Evolutionary conservation across 2,888 invertebrate genomes (phyloP).

Genomic region (Lissonota sp.): DNA sequence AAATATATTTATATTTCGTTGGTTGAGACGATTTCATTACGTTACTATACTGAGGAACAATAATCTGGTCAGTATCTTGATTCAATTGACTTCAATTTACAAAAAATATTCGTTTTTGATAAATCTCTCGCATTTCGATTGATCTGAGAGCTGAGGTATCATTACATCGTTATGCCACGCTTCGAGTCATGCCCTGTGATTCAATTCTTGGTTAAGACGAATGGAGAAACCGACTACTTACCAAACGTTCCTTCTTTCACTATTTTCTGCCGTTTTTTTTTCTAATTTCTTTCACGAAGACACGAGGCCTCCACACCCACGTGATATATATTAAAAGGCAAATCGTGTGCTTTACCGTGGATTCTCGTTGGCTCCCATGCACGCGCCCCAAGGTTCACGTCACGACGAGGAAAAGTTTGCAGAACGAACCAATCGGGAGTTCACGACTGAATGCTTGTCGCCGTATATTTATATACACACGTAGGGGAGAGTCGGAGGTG

Average conservation of each 20-base stretch:
- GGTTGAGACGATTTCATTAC: no score
- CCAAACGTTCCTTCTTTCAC: not conserved
- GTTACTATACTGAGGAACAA: no score
- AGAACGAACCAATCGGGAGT: slow-evolving; percentile 24
- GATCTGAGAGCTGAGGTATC: not conserved
- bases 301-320: slow-evolving; percentile 58
- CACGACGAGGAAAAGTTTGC: slow-evolving; percentile 49
- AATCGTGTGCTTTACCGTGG: slow-evolving; percentile 45
- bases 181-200: slow-evolving; percentile 12
- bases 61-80: no score
- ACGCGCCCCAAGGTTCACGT: slow-evolving; percentile 56
- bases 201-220: slow-evolving; percentile 13
- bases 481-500: not conserved
- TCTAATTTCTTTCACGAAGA: slow-evolving; percentile 37
- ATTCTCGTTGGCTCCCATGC: slow-evolving; percentile 48
- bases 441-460: slow-evolving; percentile 12
- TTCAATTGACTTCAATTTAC: no score
- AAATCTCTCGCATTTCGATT: not conserved
- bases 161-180: not conserved
- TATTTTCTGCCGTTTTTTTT: not conserved
- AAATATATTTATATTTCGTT: no score
- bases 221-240: not conserved
- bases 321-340: slow-evolving; percentile 47
- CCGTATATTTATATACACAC: slow-evolving; percentile 1
- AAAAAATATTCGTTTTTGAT: no score